These are phyloP conservation scores for Pachycephus smyrnensis DNA, from an alignment of 2,888 invertebrate genomes.

Conservation along the genomic window DNA sequence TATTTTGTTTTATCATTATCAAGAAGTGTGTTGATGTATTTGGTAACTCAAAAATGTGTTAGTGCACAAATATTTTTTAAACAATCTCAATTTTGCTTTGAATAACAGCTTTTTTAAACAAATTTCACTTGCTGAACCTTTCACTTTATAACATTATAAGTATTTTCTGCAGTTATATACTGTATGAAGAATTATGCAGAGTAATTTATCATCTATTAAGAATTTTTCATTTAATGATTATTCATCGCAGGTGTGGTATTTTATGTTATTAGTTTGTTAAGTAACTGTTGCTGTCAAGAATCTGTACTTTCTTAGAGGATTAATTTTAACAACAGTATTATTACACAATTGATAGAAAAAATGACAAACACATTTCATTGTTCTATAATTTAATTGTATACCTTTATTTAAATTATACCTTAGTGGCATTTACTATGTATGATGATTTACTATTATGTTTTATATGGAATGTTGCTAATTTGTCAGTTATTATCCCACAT, in stretches of 20 bases:
- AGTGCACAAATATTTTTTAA: background rate
- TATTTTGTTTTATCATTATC: background rate
- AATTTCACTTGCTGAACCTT: background rate
- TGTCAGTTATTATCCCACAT: background rate
- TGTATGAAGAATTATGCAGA: background rate
- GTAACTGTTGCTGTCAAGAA: background rate
- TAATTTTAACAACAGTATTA: background rate
- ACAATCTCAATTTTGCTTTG: background rate
- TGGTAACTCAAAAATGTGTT: background rate
- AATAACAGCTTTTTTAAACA: background rate
- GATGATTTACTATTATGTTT: background rate
- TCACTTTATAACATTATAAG: background rate
- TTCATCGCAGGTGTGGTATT: background rate
- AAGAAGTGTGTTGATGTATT: background rate
- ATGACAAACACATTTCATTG: background rate
- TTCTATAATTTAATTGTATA: background rate
- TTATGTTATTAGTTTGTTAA: background rate
- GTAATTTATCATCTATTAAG: background rate
- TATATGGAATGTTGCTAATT: background rate
- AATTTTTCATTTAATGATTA: background rate
- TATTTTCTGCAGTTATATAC: background rate
- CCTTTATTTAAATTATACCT: background rate
- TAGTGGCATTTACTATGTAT: background rate
- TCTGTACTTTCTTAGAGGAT: background rate
- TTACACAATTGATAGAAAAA: background rate